Evolutionary conservation across 2,797 vertebrate species (phyloP).

Genomic region (Schizothorax lantsangensis): DNA sequence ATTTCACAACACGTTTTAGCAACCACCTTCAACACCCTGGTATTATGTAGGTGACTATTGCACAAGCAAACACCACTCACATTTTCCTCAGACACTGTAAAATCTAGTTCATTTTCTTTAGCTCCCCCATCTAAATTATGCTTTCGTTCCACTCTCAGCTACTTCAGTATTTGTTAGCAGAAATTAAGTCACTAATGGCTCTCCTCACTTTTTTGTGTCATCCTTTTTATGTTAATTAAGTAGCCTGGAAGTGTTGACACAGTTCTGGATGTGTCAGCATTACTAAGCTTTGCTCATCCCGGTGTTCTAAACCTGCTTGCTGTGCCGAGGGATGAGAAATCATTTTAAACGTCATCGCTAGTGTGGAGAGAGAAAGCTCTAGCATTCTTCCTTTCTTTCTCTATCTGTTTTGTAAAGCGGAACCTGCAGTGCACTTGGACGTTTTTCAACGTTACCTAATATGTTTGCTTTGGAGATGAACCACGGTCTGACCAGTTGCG

Average conservation of each 20-base stretch:
- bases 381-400: not conserved
- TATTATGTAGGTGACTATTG: not conserved
- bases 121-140: not conserved
- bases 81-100: not conserved
- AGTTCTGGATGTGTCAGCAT: slow-evolving; percentile 21
- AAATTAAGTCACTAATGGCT: not conserved
- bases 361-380: not conserved
- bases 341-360: not conserved
- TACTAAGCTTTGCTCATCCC: slow-evolving; percentile 30
- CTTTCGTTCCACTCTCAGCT: not conserved
- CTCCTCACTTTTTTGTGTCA: not conserved
- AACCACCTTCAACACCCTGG: not conserved
- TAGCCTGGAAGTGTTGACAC: not conserved
- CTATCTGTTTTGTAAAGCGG: slow-evolving; percentile 24
- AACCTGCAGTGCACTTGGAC: not conserved
- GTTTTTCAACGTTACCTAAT: slow-evolving; percentile 20
- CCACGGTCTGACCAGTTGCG: slow-evolving; percentile 12
- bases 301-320: not conserved
- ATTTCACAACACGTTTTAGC: no score
- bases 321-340: not conserved
- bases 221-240: slow-evolving; percentile 11
- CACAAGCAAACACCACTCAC: not conserved
- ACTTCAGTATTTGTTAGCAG: not conserved
- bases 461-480: slow-evolving; percentile 35
- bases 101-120: not conserved